These are phyloP conservation scores for Myzus persicae DNA, from an alignment of 1,140 invertebrate genomes.

Conservation along the genomic window DNA sequence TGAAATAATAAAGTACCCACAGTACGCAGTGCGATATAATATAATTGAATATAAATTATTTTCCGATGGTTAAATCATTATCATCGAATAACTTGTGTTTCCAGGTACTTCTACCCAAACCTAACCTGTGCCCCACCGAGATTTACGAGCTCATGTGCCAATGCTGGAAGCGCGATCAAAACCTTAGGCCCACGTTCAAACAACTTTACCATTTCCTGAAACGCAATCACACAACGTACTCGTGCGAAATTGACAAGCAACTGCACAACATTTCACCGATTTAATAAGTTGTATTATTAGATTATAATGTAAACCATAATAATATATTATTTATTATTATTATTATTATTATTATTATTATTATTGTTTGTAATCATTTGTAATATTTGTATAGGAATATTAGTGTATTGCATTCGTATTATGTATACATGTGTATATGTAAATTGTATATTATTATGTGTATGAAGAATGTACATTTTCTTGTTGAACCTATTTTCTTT, in stretches of 20 bases:
- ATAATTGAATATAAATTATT: background rate
- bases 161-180: slow-evolving; percentile 78
- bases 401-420: background rate
- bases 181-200: slow-evolving; percentile 75
- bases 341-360: background rate
- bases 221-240: slow-evolving; percentile 63
- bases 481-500: slow-evolving; percentile 16
- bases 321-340: background rate
- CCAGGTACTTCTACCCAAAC: slow-evolving; percentile 69
- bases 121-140: slow-evolving; percentile 77
- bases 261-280: slow-evolving; percentile 45
- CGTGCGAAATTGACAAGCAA: slow-evolving; percentile 56
- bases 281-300: background rate
- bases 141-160: slow-evolving; percentile 81
- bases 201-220: slow-evolving; percentile 81
- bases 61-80: background rate
- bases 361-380: background rate
- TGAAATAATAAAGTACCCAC: no score
- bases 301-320: background rate
- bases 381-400: slow-evolving; percentile 4
- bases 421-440: background rate
- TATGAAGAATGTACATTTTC: slow-evolving; percentile 10
- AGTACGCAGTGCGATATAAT: no score
- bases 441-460: background rate
- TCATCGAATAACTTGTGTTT: background rate